Conservation (phyloP, 2,113 vertebrate species). For the Neopipo cinnamomea region DNA sequence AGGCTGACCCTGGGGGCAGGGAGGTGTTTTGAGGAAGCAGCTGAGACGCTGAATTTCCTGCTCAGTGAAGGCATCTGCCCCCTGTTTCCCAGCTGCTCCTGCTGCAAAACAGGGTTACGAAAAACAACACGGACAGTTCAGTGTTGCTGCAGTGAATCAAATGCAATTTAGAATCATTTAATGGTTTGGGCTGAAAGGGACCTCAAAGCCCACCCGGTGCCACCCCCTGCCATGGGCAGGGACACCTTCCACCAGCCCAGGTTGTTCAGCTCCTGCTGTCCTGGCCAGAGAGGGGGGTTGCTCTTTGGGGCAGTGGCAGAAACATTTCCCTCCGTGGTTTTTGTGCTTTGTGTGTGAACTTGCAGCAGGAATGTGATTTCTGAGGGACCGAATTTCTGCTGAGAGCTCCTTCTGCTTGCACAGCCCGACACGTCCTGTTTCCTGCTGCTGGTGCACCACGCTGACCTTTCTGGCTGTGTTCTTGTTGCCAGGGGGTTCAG, state of each 20-base stretch:
- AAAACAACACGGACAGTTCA: neutral
- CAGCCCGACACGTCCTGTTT: neutral
- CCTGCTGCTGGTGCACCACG: fast-evolving
- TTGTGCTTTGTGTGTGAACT: neutral
- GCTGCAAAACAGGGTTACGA: neutral
- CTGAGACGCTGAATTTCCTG: neutral
- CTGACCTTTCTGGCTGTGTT: neutral
- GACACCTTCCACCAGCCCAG: neutral
- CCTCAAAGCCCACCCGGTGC: too few relatives aligned
- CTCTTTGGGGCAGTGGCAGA: neutral
- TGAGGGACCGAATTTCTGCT: neutral
- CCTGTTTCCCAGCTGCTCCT: neutral
- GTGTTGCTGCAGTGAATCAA: neutral
- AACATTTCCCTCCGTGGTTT: neutral
- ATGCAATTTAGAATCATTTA: neutral
- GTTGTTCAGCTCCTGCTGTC: neutral
- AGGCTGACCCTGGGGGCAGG: neutral
- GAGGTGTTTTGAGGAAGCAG: neutral
- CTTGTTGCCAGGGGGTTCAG: neutral
- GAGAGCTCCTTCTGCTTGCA: neutral
- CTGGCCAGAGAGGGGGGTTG: neutral
- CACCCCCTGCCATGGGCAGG: neutral
- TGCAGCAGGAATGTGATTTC: neutral
- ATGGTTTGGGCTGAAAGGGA: too few relatives aligned
- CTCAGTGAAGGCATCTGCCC: neutral